Evolutionary conservation across 2,888 invertebrate genomes (phyloP), one percentile per base, ranked within the genome.

Genomic region (Pelosia muscerda): DNA sequence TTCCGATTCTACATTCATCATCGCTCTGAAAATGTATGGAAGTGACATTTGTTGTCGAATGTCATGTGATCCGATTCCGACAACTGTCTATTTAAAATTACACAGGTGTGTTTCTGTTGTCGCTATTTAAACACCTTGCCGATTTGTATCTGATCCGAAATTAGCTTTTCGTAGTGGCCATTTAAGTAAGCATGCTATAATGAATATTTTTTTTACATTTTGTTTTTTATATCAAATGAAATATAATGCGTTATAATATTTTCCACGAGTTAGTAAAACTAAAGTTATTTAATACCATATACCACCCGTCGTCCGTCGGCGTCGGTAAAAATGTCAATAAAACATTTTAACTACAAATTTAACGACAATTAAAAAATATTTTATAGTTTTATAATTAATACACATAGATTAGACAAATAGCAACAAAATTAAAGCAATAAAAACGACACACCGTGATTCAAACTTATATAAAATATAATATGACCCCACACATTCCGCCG

Each of bases 381-480:
- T 81, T 75, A 83, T 75, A 68, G 71, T 62, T 71, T 81, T 77
- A 77, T 81, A 82, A 85, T 86, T 75, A 82, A 74, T 72, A 74
- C 74, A 79, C 78, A 68, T 74, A 76, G 77, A 79, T 79, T 72
- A 49, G 67, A 79, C 69, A 79, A 76, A 80, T 79, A 77, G 68
- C 68, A 76, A 59, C 55, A 72, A 79, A 61, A 75, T 53, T 73
- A 75, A 59, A 69, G 66, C 67, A 73, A 81, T 85, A 83, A 84
- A 83, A 77, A 73, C 73, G 74, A 77, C 68, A 76, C 73, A 58
- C 68, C 73, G 75, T 68, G 66, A 72, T 61, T 71, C n/a, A 69
- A 70, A 66, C 64, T 69, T 78, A 82, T 79, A 83, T 82, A 82
- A 81, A 81, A 81, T 77, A 75, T 73, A 67, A 76, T 80, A 74